Evolutionary conservation across 2,888 invertebrate species (phyloP).

Genomic region (Diploptera punctata): DNA sequence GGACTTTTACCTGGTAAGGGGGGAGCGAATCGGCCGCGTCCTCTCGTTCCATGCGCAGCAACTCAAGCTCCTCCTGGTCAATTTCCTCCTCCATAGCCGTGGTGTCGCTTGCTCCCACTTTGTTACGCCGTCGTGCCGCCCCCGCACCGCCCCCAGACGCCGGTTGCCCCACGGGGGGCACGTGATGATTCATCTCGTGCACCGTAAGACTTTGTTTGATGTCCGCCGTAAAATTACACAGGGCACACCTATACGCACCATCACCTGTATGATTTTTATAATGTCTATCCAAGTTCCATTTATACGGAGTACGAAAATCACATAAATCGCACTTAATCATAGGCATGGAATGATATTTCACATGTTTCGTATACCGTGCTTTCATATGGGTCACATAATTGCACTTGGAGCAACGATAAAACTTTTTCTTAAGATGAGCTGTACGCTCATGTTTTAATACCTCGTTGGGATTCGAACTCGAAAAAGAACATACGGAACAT

Average conservation of each 20-base stretch:
- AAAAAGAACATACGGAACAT: slow-evolving; percentile 74
- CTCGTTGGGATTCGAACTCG: slow-evolving; percentile 68
- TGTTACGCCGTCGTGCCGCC: slow-evolving; percentile 69
- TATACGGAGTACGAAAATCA: slow-evolving; percentile 89
- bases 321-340: slow-evolving; percentile 95
- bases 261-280: slow-evolving; percentile 89
- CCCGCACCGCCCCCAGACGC: slow-evolving; percentile 53
- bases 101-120: slow-evolving; percentile 75
- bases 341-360: slow-evolving; percentile 92
- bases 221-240: slow-evolving; percentile 90
- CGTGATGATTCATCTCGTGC: slow-evolving; percentile 91
- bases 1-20: not conserved
- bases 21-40: slow-evolving; percentile 33
- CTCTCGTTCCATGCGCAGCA: slow-evolving; percentile 45
- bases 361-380: slow-evolving; percentile 89
- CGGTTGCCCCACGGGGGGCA: slow-evolving; percentile 77
- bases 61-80: slow-evolving; percentile 48
- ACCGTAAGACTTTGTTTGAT: slow-evolving; percentile 92
- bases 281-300: slow-evolving; percentile 92
- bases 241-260: slow-evolving; percentile 84
- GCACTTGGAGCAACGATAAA: slow-evolving; percentile 90
- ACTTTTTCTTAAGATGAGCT: slow-evolving; percentile 77
- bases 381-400: slow-evolving; percentile 91
- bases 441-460: slow-evolving; percentile 74
- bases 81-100: slow-evolving; percentile 46